Conservation (phyloP, 2,888 invertebrate species). For the Drosophila fulvimacula region DNA sequence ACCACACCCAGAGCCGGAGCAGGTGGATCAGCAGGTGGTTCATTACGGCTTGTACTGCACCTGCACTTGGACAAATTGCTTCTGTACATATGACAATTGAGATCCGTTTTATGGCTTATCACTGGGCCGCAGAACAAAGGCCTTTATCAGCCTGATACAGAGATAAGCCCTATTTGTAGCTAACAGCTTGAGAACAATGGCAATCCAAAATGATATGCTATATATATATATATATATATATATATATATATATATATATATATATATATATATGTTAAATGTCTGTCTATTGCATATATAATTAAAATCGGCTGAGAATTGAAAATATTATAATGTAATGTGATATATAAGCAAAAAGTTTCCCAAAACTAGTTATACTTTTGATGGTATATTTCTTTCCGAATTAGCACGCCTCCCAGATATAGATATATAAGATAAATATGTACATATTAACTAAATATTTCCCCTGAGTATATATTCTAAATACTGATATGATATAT, state of each 20-base stretch:
- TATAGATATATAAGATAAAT: too few relatives aligned
- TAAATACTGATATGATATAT: too few relatives aligned
- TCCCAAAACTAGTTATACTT: too few relatives aligned
- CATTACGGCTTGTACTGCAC: conserved; percentile 20
- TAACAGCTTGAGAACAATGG: conserved; percentile 7
- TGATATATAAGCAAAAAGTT: too few relatives aligned
- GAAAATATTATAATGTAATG: too few relatives aligned
- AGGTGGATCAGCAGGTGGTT: conserved; percentile 10
- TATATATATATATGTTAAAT: too few relatives aligned
- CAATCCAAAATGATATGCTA: background rate
- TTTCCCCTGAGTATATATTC: too few relatives aligned
- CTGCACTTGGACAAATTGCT: conserved; percentile 20
- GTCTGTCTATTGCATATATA: background rate
- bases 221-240: too few relatives aligned
- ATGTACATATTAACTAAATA: too few relatives aligned
- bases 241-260: too few relatives aligned
- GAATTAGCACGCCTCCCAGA: too few relatives aligned
- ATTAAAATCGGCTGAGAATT: background rate
- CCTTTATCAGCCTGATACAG: conserved; percentile 23
- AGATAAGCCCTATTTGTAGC: conserved; percentile 30
- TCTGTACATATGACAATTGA: conserved; percentile 5
- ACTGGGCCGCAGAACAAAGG: conserved; percentile 27
- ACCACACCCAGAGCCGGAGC: conserved; percentile 13
- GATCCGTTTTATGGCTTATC: conserved; percentile 52
- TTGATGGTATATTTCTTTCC: background rate